Percentiles rank a stretch among this genome's conserved stretches.
phyloP scores from a whole-genome alignment of 2,888 invertebrate genomes.

The Latrodectus hesperus region DNA sequence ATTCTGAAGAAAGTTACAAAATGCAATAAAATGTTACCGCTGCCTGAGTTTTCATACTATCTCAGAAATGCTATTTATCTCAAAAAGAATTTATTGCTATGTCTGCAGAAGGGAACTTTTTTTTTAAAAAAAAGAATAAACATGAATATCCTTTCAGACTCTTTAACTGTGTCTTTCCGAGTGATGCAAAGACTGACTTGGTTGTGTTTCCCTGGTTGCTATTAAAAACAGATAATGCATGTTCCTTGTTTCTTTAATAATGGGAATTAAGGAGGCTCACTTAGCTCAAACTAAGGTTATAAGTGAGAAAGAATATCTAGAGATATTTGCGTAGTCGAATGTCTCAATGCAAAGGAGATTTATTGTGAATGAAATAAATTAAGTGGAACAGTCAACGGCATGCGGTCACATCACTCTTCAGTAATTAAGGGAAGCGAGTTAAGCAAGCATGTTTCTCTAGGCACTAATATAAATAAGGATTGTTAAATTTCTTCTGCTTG shows the following conservation, averaged over 20 bases:
- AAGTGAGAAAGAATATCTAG: too few species aligned
- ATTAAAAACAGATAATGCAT: conserved; percentile 30
- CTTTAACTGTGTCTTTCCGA: conserved; percentile 23
- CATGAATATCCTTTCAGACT: conserved; percentile 48
- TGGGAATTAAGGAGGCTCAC: conserved; percentile 12
- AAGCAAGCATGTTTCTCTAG: too few species aligned
- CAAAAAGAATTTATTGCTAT: conserved; percentile 46
- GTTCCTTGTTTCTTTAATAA: conserved; percentile 49
- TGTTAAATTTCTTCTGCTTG: too few species aligned
- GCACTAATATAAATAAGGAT: too few species aligned
- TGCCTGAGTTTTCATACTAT: conserved; percentile 33
- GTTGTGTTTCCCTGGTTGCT: conserved; percentile 10
- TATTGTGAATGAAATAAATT: too few species aligned
- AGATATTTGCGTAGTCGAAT: too few species aligned
- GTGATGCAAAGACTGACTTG: conserved; percentile 4
- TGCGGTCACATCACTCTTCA: too few species aligned
- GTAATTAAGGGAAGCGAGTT: too few species aligned
- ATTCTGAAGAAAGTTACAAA: conserved; percentile 22
- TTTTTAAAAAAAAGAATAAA: conserved; percentile 39
- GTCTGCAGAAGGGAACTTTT: conserved; percentile 46
- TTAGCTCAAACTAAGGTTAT: conserved; percentile 6
- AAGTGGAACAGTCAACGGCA: too few species aligned
- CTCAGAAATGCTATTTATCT: conserved; percentile 34
- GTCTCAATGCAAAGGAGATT: too few species aligned
- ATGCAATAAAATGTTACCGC: conserved; percentile 44